These are phyloP conservation scores for Condylura cristata DNA, from an alignment of 2,113 vertebrate genomes.

Conservation along the genomic window DNA sequence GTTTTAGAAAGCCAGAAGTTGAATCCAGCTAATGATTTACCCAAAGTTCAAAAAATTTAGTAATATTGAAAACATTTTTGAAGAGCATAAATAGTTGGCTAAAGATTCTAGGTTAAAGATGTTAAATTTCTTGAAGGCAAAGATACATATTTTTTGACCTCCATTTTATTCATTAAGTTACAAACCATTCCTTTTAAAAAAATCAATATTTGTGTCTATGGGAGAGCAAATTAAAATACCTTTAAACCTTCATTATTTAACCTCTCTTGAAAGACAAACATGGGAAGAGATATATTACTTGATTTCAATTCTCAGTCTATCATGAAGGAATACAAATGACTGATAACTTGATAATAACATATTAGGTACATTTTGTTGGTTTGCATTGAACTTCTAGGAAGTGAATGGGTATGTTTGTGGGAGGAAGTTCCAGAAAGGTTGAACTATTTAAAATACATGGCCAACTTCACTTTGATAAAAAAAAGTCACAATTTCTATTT, in stretches of 20 bases:
- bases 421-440: neutral
- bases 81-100: neutral
- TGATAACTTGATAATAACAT: neutral
- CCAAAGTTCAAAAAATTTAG: neutral
- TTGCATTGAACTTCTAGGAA: neutral
- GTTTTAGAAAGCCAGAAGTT: neutral
- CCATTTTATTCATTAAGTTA: neutral
- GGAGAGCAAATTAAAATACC: neutral
- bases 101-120: neutral
- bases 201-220: neutral
- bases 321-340: neutral
- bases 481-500: neutral
- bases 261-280: neutral
- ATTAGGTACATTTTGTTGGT: neutral
- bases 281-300: neutral
- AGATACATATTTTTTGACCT: neutral
- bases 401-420: neutral
- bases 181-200: neutral
- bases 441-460: neutral
- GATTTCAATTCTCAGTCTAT: neutral
- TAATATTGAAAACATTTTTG: neutral
- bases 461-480: neutral
- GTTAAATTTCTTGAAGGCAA: neutral
- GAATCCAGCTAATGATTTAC: neutral
- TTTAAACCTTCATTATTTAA: neutral